A percentile compares a stretch with the other conserved stretches of the same genome.
Conservation (phyloP, 2,888 invertebrate species). For the Phytoseiulus persimilis region DNA sequence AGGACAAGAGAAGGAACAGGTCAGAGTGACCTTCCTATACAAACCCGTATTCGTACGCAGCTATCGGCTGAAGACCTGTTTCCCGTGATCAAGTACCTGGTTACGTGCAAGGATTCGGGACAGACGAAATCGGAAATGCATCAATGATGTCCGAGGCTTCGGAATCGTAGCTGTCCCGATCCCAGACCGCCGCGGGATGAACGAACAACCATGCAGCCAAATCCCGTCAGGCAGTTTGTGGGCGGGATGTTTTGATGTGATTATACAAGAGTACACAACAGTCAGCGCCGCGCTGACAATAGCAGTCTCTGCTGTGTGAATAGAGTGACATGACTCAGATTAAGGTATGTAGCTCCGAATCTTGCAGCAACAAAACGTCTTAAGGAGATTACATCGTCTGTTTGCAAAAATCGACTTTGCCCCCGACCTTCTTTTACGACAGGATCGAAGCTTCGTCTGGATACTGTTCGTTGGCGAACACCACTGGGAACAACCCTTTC, state of each 20-base stretch:
- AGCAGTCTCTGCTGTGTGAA: neutral
- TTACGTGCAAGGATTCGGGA: too few relatives aligned
- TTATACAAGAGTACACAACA: constrained; percentile 22
- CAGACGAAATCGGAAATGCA: too few relatives aligned
- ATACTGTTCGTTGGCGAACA: neutral
- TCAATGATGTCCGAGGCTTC: neutral
- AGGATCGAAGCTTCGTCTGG: neutral
- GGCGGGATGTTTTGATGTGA: constrained; percentile 38
- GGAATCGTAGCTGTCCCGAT: neutral
- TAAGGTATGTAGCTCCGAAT: neutral
- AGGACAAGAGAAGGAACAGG: too few relatives aligned
- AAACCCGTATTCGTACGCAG: too few relatives aligned
- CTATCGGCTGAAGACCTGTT: too few relatives aligned
- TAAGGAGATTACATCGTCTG: neutral
- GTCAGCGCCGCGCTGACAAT: neutral
- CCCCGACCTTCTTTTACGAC: neutral
- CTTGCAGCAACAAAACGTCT: neutral
- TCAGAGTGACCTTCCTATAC: too few relatives aligned
- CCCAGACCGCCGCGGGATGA: neutral
- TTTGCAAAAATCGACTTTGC: neutral
- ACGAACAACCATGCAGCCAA: neutral
- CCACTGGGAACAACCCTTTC: neutral
- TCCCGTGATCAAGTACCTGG: too few relatives aligned
- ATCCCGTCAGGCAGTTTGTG: neutral
- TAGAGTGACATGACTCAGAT: neutral